These are phyloP conservation scores for Halictus quadricinctus DNA, from an alignment of 2,888 invertebrate genomes.

Conservation along the genomic window DNA sequence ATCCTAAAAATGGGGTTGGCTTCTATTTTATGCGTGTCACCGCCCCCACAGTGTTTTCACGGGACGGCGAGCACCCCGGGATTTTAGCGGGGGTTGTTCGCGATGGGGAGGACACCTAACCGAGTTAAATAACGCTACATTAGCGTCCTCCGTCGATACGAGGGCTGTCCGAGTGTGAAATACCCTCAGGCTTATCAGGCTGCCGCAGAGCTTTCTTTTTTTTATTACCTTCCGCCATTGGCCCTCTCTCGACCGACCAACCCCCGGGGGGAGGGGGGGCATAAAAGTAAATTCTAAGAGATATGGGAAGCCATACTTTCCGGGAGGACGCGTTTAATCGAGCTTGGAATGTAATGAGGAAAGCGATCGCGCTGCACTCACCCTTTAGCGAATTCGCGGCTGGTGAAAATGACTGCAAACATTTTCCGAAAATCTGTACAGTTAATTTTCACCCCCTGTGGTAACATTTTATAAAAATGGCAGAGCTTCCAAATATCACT, in stretches of 20 bases:
- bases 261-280: background rate
- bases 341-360: slow-evolving; percentile 43
- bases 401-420: background rate
- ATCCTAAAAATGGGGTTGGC: slow-evolving; percentile 57
- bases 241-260: slow-evolving; percentile 6
- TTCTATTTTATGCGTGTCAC: slow-evolving; percentile 79
- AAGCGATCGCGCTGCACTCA: background rate
- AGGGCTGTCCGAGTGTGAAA: slow-evolving; percentile 82
- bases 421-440: no score
- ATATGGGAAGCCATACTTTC: slow-evolving; percentile 40
- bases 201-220: slow-evolving; percentile 76
- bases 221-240: slow-evolving; percentile 72
- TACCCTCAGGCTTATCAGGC: slow-evolving; percentile 81
- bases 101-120: slow-evolving; percentile 73
- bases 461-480: no score
- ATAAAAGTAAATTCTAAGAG: slow-evolving; percentile 18
- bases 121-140: slow-evolving; percentile 82
- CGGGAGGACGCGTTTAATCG: slow-evolving; percentile 47
- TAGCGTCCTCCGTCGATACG: slow-evolving; percentile 78
- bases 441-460: no score
- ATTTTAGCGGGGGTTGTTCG: slow-evolving; percentile 58
- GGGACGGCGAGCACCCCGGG: slow-evolving; percentile 80
- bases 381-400: background rate
- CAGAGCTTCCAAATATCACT: no score
- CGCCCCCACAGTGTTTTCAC: slow-evolving; percentile 81